Evolutionary conservation across 2,888 invertebrate species (phyloP), one percentile per base, ranked within the genome.

Genomic region (Beris morrisii): DNA sequence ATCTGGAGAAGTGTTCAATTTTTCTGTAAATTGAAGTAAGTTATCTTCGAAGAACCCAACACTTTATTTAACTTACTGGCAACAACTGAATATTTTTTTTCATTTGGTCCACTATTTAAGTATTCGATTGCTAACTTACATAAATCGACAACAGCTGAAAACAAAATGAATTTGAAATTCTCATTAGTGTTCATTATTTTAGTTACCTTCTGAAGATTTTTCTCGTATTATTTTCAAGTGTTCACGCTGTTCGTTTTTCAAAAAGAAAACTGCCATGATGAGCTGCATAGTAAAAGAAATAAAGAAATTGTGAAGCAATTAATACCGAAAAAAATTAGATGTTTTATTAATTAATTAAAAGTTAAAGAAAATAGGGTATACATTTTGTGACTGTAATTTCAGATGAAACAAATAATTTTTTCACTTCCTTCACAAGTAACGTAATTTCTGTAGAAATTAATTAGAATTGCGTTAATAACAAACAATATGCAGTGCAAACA

Each of bases 121-220:
- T 85, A 87, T 71, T 87, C 87, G 48, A 84, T 78, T 4, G 86
- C 83, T 54, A 86, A 76, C 75, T 86, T 87, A 73, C 87, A 88
- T 70, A 88, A 84, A 73, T 87, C 86, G 53, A 85, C 83, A 1
- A 87, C 78, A 71, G 86, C 87, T 82, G 50, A 11, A 50, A 22
- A 22, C 22, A 3, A 22, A 22, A 11, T 45, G 1, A 48, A 48
- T 4, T 32, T 7, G 4, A 32, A 13, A 9, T 4, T 3, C 9
- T 15, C 53, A 28, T 22, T 12, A 5, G n/a, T 54, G n/a, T 54
- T 30, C n/a, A 30, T 54, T 30, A 22, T n/a, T 5, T 38, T 44
- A 43, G 22, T 31, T 56, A 84, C 85, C 83, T 79, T 83, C 82
- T 1, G 81, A 73, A 6, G 84, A 77, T 73, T 85, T 84, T 69